Conservation (phyloP, 2,113 vertebrate species). For the Amblyornis subalaris region DNA sequence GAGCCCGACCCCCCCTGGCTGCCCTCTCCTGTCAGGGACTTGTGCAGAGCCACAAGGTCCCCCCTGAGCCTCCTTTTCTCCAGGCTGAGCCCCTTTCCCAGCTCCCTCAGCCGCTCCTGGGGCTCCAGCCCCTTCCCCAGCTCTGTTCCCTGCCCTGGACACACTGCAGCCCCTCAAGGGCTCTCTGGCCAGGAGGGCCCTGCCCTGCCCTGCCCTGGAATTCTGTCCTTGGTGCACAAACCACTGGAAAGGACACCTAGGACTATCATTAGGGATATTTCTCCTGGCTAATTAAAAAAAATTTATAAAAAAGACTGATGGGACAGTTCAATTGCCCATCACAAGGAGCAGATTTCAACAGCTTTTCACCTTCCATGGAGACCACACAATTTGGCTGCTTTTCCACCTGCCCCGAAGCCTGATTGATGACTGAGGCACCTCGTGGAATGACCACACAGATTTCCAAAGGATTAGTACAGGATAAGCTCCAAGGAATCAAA, state of each 20-base stretch:
- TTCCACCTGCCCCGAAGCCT: neutral
- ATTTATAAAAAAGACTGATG: neutral
- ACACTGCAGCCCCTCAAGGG: neutral
- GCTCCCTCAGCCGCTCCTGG: neutral
- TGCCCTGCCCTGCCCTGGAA: neutral
- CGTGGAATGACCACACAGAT: neutral
- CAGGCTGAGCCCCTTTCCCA: neutral
- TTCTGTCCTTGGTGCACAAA: neutral
- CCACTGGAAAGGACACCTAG: neutral
- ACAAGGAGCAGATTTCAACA: neutral
- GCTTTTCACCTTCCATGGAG: neutral
- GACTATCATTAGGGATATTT: neutral
- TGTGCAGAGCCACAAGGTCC: neutral
- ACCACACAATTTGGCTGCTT: neutral
- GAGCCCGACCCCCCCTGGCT: neutral
- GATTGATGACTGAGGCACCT: neutral
- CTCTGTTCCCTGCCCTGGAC: neutral
- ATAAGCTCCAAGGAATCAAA: neutral
- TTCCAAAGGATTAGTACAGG: neutral
- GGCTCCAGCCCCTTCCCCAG: neutral
- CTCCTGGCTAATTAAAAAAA: neutral
- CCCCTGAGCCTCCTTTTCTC: neutral
- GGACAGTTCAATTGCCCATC: neutral
- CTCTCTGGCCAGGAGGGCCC: fast-evolving
- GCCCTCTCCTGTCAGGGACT: neutral